Evolutionary conservation across 2,888 invertebrate species (phyloP), one percentile per base, ranked within the genome.

Genomic region (Heteromurus nitidus): DNA sequence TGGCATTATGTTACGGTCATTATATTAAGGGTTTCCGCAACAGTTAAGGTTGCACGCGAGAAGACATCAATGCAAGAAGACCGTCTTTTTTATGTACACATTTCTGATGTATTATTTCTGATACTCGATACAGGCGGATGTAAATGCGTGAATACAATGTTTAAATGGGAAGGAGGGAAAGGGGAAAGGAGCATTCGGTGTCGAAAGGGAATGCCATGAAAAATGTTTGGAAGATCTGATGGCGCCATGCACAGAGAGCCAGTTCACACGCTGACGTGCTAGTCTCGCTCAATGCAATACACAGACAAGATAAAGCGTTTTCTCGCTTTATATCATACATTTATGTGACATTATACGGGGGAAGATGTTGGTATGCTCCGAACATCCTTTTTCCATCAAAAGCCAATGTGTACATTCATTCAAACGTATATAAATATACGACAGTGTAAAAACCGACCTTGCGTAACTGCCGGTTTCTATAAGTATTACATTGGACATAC

Each of bases 1-100:
- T 65, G 65, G 74, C 67, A 76, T 68, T 68, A 68, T 76, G 75
- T 68, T 76, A 68, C 75, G 58, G 75, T 68, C 68, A 76, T 76
- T 76, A 76, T 76, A 68, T 58, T 68, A 62, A 77, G 50, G 62
- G 77, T 69, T 77, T 77, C 69, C 60, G 68, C 77, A 68, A 69
- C 69, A 69, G 77, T 77, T 69, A 68, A 69, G 69, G 77, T 60
- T 76, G 75, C 75, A 76, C 67, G 47, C 58, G 65, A 74, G 36
- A n/a, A 42, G 65, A 74, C 36, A 55, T 55, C 22, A 2, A 72
- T 36, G 42, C 16, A 72, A n/a, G n/a, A n/a, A 62, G 31, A 47
- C 44, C 47, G 44, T 53, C 74, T 74, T 55, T 74, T 55, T 53
- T 36, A 42, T 70, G 47, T 72, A 62, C 36, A 58, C 50, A 62